These are phyloP conservation scores for Dichetophora obliterata DNA, from an alignment of 2,888 invertebrate genomes.

Conservation along the genomic window DNA sequence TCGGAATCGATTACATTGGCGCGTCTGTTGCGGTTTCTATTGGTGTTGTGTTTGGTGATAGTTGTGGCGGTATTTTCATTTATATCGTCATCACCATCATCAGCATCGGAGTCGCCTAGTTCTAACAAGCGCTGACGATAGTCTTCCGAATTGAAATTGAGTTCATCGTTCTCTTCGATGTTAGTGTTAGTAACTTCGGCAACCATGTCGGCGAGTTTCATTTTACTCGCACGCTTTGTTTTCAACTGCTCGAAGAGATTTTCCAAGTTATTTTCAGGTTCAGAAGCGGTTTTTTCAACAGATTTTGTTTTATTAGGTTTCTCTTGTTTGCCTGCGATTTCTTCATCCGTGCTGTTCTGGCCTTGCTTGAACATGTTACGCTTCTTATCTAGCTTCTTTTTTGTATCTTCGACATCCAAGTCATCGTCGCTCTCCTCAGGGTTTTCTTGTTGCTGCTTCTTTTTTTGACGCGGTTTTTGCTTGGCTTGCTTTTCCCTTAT, in stretches of 20 bases:
- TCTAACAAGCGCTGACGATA: slow-evolving; percentile 66
- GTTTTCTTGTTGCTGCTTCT: neutral
- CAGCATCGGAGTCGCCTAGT: slow-evolving; percentile 57
- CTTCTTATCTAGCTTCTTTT: slow-evolving; percentile 63
- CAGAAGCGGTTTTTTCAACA: slow-evolving; percentile 24
- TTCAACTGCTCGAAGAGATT: slow-evolving; percentile 62
- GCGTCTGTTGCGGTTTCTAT: slow-evolving; percentile 61
- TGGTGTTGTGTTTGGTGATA: slow-evolving; percentile 54
- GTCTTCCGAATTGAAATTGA: slow-evolving; percentile 67
- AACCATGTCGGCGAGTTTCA: slow-evolving; percentile 57
- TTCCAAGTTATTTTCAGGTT: slow-evolving; percentile 45
- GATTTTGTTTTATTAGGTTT: slow-evolving; percentile 40
- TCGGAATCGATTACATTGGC: slow-evolving; percentile 68
- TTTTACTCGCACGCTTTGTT: slow-evolving; percentile 59
- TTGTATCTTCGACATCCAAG: slow-evolving; percentile 54
- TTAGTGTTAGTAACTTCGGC: slow-evolving; percentile 37
- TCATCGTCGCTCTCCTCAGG: slow-evolving; percentile 44
- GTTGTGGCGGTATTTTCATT: slow-evolving; percentile 34
- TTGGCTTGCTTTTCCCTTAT: slow-evolving; percentile 43
- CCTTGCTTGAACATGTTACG: slow-evolving; percentile 55
- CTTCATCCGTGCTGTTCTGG: slow-evolving; percentile 49
- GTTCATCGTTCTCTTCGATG: slow-evolving; percentile 53
- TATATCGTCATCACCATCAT: slow-evolving; percentile 38
- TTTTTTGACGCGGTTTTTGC: slow-evolving; percentile 45
- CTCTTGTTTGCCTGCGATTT: slow-evolving; percentile 21